Base-by-base conservation (phyloP, 2,113 vertebrate species). In the Ascaphus truei region DNA sequence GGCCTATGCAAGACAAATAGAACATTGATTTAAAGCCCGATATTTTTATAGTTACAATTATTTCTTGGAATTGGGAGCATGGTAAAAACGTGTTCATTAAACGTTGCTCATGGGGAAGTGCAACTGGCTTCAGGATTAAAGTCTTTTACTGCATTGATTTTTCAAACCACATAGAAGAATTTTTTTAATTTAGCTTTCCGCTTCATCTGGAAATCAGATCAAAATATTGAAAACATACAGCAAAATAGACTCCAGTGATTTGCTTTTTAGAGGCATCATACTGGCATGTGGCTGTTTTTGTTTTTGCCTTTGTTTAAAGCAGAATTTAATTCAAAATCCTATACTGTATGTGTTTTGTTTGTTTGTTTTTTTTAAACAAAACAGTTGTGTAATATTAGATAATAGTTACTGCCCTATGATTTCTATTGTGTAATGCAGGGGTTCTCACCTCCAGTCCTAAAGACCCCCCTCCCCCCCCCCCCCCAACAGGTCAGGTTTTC, bases 61-160 rank as follows among this genome's bases (percentile, higher is more conserved):
- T 5, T 65, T 15, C 26, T 65, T 65, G 23, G 48, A 29, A 25
- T 16, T 23, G 36, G 34, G 23, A 26, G n/a, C 10, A 18, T 33
- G 7, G 7, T 7, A 11, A 53, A 13, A 41, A 31, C 9, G 39
- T n/a, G 25, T 47, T 62, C 26, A 30, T 57, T 48, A 45, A 48
- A 34, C 36, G 39, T 18, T 18, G 52, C 53, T 68, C 15, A 58
- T 64, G 41, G 37, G 22, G 52, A 58, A 31, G 41, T 26, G 37
- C 31, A 8, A 33, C 37, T 67, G 64, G 53, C 65, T 58, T 57
- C 2, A 30, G 30, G 39, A 68, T 68, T 27, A 48, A 48, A 58
- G 41, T 26, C 39, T 58, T 12, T 47, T 5, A 12, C 15, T 25
- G 52, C 18, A 29, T 47, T 57, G 37, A 68, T 68, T 68, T n/a